Evolutionary conservation across 2,888 invertebrate species (phyloP).

Genomic region (Spicauda simplicius): DNA sequence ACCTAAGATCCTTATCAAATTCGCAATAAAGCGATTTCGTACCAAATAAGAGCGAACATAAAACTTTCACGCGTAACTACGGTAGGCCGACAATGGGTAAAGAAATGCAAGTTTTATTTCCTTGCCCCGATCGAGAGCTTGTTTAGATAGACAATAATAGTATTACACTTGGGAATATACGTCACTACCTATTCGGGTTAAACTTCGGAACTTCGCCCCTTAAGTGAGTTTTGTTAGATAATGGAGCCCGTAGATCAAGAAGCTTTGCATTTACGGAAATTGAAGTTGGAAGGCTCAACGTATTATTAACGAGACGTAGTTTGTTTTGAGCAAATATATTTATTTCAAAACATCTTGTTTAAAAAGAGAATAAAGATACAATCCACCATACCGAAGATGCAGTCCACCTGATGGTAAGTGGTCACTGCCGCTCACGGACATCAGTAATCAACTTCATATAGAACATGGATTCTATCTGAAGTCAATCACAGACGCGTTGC

Average conservation of each 20-base stretch:
- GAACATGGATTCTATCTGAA: no score
- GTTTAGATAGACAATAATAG: constrained; percentile 24
- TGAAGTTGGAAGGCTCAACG: background rate
- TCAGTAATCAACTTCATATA: no score
- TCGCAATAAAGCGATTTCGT: constrained; percentile 34
- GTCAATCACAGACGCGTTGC: no score
- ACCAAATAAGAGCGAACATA: constrained; percentile 28
- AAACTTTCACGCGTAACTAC: constrained; percentile 26
- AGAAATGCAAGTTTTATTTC: constrained; percentile 25
- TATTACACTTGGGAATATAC: constrained; percentile 26
- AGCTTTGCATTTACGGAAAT: constrained; percentile 18
- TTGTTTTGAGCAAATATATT: no score
- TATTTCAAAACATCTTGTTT: no score
- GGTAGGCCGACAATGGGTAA: constrained; percentile 8
- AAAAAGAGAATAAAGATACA: no score
- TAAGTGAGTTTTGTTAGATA: constrained; percentile 25
- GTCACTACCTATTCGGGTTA: constrained; percentile 28
- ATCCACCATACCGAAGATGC: no score
- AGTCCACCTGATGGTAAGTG: no score
- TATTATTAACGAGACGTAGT: background rate
- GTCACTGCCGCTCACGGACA: no score
- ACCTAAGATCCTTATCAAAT: constrained; percentile 37
- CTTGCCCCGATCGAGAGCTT: constrained; percentile 13
- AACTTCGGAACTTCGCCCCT: constrained; percentile 23
- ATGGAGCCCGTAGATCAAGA: constrained; percentile 18